Percentiles rank a stretch among this genome's conserved stretches.
Evolutionary conservation across 1,140 invertebrate species (phyloP).

Genomic region (Chelonus insularis): DNA sequence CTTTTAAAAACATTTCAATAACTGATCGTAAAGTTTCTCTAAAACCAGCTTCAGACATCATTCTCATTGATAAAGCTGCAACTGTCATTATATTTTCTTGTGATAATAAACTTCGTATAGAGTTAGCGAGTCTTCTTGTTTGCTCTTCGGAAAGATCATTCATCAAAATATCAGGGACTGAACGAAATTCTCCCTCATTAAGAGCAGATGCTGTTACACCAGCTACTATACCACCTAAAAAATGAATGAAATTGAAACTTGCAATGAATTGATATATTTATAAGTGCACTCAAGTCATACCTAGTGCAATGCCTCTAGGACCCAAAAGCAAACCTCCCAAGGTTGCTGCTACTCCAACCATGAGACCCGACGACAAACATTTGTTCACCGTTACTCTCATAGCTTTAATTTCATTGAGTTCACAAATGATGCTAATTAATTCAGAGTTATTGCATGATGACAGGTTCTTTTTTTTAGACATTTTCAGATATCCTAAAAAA

Average conservation of each 20-base stretch:
- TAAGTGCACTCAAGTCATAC: constrained; percentile 9
- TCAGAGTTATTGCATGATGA: background rate
- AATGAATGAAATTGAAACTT: too few relatives aligned
- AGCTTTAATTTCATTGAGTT: constrained; percentile 5
- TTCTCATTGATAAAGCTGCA: constrained; percentile 8
- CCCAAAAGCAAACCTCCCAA: constrained; percentile 12
- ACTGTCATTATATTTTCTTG: constrained; percentile 27
- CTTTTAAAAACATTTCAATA: background rate
- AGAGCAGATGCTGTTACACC: background rate
- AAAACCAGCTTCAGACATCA: background rate
- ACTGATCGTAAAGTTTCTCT: background rate
- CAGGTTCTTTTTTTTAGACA: too few relatives aligned
- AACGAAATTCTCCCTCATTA: constrained; percentile 30
- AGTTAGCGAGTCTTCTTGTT: constrained; percentile 25
- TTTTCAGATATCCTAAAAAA: too few relatives aligned
- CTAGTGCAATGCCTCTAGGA: constrained; percentile 9
- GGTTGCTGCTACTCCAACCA: constrained; percentile 11
- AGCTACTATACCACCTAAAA: background rate
- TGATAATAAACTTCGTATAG: constrained; percentile 23
- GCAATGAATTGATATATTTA: too few relatives aligned
- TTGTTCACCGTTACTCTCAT: background rate
- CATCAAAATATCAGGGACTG: constrained; percentile 30
- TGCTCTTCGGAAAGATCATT: constrained; percentile 24
- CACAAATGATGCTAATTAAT: constrained; percentile 5
- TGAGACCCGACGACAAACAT: background rate